Conservation (phyloP, 2,888 invertebrate species). For the Adelognathus sp. region DNA sequence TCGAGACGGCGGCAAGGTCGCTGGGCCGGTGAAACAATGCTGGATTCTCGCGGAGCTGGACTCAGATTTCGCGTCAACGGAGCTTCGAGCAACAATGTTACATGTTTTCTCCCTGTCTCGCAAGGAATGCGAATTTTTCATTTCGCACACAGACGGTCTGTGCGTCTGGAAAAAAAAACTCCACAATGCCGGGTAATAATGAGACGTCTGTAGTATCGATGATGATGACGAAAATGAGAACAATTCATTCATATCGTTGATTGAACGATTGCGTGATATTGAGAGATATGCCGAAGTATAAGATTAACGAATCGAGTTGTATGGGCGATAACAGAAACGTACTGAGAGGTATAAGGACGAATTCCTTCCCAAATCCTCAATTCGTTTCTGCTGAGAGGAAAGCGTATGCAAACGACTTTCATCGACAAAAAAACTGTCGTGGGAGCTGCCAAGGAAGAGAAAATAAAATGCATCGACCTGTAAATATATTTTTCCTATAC, state of each 20-base stretch:
- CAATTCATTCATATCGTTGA: neutral
- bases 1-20: conserved; percentile 23
- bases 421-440: neutral
- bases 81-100: too few relatives aligned
- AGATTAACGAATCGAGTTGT: neutral
- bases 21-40: conserved; percentile 26
- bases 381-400: conserved; percentile 45
- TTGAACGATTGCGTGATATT: neutral
- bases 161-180: too few relatives aligned
- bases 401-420: conserved; percentile 1
- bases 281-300: conserved; percentile 8
- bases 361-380: conserved; percentile 44
- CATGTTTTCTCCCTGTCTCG: conserved; percentile 7
- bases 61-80: neutral
- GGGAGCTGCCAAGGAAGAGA: conserved; percentile 2
- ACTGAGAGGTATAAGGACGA: conserved; percentile 26
- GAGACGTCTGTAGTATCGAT: neutral
- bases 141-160: conserved; percentile 51
- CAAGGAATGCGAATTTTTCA: conserved; percentile 60
- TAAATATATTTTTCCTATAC: conserved; percentile 62
- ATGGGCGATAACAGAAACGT: conserved; percentile 8
- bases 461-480: conserved; percentile 53
- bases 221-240: neutral
- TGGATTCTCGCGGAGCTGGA: too few relatives aligned
- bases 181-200: neutral